A percentile compares a stretch with the other conserved stretches of the same genome.
These are phyloP conservation scores for Dissostichus mawsoni DNA, from an alignment of 2,113 vertebrate species.

Conservation along the genomic window DNA sequence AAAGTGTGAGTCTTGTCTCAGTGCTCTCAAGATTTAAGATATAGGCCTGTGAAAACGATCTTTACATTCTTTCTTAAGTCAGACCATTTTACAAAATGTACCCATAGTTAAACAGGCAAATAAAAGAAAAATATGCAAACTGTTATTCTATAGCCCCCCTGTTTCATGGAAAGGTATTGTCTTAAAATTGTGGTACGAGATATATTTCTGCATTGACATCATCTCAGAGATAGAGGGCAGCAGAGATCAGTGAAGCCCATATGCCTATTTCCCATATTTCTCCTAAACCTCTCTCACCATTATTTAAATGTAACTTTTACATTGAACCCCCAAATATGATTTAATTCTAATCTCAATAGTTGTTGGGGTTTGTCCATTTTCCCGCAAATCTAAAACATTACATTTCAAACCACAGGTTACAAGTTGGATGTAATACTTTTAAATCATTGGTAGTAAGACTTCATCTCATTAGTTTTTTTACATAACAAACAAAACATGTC, in stretches of 20 bases:
- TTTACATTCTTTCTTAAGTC: no score
- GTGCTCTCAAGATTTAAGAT: background rate
- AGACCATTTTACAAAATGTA: background rate
- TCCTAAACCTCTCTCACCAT: background rate
- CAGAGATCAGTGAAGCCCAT: conserved; percentile 24
- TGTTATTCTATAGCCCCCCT: background rate
- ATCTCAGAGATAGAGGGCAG: conserved; percentile 64
- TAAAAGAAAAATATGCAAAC: background rate
- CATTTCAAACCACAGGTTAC: background rate
- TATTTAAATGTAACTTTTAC: background rate
- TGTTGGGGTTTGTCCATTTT: background rate
- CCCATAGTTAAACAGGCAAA: background rate
- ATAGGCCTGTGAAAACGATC: no score
- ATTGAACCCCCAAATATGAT: background rate
- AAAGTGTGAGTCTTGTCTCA: conserved; percentile 4
- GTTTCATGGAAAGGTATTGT: background rate
- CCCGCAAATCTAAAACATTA: background rate
- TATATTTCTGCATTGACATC: conserved; percentile 20
- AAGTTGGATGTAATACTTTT: background rate
- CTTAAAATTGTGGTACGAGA: background rate
- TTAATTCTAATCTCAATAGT: background rate
- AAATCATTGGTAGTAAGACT: background rate
- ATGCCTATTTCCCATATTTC: background rate
- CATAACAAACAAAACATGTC: background rate
- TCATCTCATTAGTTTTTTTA: conserved; percentile 17